These are phyloP conservation scores for Patagioenas fasciata DNA, from an alignment of 2,113 vertebrate species.

Conservation along the genomic window DNA sequence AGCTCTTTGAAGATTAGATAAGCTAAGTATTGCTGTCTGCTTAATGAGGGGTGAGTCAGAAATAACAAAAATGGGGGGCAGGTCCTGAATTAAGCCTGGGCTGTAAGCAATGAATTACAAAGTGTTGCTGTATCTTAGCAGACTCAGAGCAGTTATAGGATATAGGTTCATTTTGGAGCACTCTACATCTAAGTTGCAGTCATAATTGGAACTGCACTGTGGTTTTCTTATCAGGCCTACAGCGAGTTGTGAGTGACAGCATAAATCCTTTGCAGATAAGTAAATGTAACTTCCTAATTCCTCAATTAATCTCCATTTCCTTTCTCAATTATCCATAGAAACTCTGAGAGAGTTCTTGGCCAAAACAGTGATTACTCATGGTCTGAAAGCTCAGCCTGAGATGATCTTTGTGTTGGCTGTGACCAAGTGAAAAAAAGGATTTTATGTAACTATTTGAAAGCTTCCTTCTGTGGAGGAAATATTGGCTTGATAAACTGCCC, in stretches of 20 bases:
- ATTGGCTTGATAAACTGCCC: background rate
- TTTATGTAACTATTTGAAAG: background rate
- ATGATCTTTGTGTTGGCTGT: background rate
- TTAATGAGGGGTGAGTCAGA: constrained; percentile 15
- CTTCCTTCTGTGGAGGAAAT: background rate
- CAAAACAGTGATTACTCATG: background rate
- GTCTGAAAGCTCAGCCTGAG: background rate
- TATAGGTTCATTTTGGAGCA: background rate
- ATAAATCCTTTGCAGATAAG: constrained; percentile 50
- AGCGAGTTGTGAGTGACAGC: constrained; percentile 5
- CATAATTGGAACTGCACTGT: background rate
- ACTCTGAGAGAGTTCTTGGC: background rate
- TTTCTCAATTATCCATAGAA: background rate
- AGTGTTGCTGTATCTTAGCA: background rate
- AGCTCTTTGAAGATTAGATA: background rate
- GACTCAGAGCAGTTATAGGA: background rate
- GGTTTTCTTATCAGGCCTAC: background rate
- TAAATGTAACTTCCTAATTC: constrained; percentile 25
- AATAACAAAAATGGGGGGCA: background rate
- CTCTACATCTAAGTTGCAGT: background rate
- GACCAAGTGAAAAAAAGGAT: background rate
- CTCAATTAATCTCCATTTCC: background rate
- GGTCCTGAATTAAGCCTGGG: background rate
- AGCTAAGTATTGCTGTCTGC: constrained; percentile 8
- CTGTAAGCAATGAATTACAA: background rate